Evolutionary conservation across 2,888 invertebrate species (phyloP), one percentile per base, ranked within the genome.

Genomic region (Agonopterix alstromeriana): DNA sequence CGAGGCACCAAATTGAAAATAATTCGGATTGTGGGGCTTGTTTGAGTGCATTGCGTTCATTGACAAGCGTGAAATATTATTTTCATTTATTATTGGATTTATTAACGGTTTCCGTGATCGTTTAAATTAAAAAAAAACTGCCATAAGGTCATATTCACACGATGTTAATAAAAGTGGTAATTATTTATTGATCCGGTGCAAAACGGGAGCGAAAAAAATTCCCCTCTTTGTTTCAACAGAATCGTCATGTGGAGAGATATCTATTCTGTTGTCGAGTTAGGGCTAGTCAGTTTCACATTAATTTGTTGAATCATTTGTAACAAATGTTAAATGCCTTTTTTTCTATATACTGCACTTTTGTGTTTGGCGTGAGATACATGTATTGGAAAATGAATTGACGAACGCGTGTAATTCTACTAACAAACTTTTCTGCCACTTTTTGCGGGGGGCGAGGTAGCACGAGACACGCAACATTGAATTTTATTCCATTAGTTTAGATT

Each of bases 181-280:
- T 75, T 77, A 78, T 77, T 82, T 79, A 83, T 83, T 76, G 78
- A 78, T 82, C 73, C 77, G 76, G 70, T 65, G 74, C 70, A 70
- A 76, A 78, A 73, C 70, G 70, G 66, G 50, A 51, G 53, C 54
- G 53, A 51, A 67, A 76, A 68, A 64, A 64, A 57, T 59, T 58
- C 71, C 77, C 78, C 72, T 67, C 56, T 61, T 73, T 72, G 70
- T 77, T 74, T 70, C 56, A 74, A 74, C 68, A 60, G 69, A 62
- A 63, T 65, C 53, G 58, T 56, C 61, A 62, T 38, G 36, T 36
- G 27, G 40, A 17, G n/a, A 49, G 47, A 52, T 47, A 48, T 10
- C 17, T 40, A 47, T 42, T 46, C 38, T 38, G 49, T 38, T 46
- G 46, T 35, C 36, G 41, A 63, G 38, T 36, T 17, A 38, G n/a